Conservation (phyloP, 1,140 invertebrate species). For the Octopus sinensis region DNA sequence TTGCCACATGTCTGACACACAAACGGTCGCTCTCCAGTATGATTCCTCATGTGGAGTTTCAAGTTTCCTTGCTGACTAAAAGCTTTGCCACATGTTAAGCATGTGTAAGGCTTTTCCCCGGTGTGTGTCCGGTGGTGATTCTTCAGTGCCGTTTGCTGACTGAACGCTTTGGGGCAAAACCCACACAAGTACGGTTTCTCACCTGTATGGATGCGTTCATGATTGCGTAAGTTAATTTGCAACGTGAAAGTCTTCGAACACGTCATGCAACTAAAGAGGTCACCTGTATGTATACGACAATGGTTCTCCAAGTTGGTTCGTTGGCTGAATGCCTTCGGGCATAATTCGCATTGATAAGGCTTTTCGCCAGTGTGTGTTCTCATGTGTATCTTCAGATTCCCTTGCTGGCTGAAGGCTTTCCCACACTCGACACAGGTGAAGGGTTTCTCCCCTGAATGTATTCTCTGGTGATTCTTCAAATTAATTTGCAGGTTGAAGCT, state of each 20-base stretch:
- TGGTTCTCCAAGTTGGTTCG: slow-evolving; percentile 91
- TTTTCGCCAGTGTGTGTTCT: slow-evolving; percentile 63
- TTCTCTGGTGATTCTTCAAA: slow-evolving; percentile 43
- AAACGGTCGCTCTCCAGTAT: slow-evolving; percentile 72
- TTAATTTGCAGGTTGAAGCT: slow-evolving; percentile 33
- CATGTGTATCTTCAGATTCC: slow-evolving; percentile 73
- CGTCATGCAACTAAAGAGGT: slow-evolving; percentile 51
- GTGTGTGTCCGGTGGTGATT: slow-evolving; percentile 52
- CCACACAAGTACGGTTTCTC: slow-evolving; percentile 33
- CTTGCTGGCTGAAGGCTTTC: slow-evolving; percentile 20
- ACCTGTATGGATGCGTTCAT: slow-evolving; percentile 23
- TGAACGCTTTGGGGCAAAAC: slow-evolving; percentile 47
- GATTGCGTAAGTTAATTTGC: background rate
- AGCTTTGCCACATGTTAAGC: slow-evolving; percentile 52
- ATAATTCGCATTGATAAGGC: slow-evolving; percentile 51
- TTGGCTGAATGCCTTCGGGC: slow-evolving; percentile 73
- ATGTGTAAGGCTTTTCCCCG: slow-evolving; percentile 51
- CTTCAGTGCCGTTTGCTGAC: slow-evolving; percentile 37
- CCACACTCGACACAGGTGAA: slow-evolving; percentile 56
- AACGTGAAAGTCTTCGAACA: slow-evolving; percentile 31
- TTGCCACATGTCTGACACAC: slow-evolving; percentile 80
- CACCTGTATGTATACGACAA: slow-evolving; percentile 79
- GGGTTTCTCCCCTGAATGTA: slow-evolving; percentile 52
- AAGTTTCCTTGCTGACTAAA: slow-evolving; percentile 28
- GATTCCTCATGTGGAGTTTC: slow-evolving; percentile 29